phyloP scores from a whole-genome alignment of 2,113 vertebrate species.

The Neolamprologus cancellatus region DNA sequence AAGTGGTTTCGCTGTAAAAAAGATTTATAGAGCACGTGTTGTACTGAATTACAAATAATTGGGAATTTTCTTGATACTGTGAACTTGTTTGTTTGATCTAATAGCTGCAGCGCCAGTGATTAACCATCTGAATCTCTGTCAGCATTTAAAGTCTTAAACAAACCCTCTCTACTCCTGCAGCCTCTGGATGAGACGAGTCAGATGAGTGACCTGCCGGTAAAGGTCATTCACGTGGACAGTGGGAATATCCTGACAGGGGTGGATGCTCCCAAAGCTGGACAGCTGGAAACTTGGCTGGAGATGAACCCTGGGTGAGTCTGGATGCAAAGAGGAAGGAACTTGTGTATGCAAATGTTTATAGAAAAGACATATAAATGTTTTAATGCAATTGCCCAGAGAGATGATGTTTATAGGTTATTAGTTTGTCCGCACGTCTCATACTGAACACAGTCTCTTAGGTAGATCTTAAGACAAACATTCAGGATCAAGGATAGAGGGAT shows the following conservation, averaged over 20 bases:
- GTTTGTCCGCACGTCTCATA: not conserved
- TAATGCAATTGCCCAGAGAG: not conserved
- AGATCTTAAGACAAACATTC: not conserved
- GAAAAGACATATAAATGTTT: not conserved
- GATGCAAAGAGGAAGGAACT: constrained; percentile 64
- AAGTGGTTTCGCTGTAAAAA: not conserved
- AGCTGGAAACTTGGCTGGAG: constrained; percentile 94
- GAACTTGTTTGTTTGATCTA: not conserved
- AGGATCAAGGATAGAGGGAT: not conserved
- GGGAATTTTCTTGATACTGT: not conserved
- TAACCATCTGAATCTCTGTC: not conserved
- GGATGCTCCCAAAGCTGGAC: constrained; percentile 88
- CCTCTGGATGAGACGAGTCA: constrained; percentile 96
- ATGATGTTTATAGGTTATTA: not conserved
- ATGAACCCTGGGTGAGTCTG: constrained; percentile 93
- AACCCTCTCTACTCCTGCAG: constrained; percentile 51
- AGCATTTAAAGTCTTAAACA: not conserved
- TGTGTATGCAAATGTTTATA: not conserved
- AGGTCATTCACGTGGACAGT: constrained; percentile 94
- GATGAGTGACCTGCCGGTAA: constrained; percentile 95
- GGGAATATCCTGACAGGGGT: constrained; percentile 92
- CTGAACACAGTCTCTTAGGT: not conserved
- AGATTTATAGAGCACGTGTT: not conserved
- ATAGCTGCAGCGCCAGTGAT: not conserved
- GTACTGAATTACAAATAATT: not conserved